Evolutionary conservation across 2,888 invertebrate genomes (phyloP).

Genomic region (Cephus sareptanus): DNA sequence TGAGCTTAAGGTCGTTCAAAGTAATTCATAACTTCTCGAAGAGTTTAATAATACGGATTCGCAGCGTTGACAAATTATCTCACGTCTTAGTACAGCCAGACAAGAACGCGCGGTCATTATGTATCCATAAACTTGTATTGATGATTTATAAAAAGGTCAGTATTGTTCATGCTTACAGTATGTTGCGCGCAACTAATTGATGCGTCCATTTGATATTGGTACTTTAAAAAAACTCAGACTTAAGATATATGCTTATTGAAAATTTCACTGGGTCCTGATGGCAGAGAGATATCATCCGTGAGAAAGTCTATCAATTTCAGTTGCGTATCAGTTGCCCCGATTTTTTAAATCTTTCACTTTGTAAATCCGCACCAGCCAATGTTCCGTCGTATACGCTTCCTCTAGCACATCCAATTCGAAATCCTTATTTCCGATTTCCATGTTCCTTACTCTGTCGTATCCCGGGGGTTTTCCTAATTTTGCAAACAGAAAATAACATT

Average conservation of each 20-base stretch:
- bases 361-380: slow-evolving; percentile 98
- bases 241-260: not conserved
- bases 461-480: slow-evolving; percentile 88
- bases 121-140: not conserved
- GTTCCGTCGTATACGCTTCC: slow-evolving; percentile 99
- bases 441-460: slow-evolving; percentile 94
- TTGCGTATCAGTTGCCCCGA: slow-evolving; percentile 75
- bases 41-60: not conserved
- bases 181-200: not conserved
- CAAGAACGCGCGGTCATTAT: not conserved
- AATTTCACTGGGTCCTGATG: not conserved
- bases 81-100: not conserved
- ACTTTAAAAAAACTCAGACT: not conserved
- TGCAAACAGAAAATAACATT: not conserved
- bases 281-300: not conserved
- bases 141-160: slow-evolving; percentile 1
- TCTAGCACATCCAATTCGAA: slow-evolving; percentile 98
- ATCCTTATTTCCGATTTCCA: slow-evolving; percentile 99
- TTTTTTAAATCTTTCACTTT: slow-evolving; percentile 96
- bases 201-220: not conserved
- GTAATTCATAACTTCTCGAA: not conserved
- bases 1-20: not conserved
- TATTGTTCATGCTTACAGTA: not conserved
- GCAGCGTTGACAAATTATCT: not conserved
- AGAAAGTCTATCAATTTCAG: not conserved